Evolutionary conservation across 2,888 invertebrate species (phyloP), one percentile per base, ranked within the genome.

Genomic region (Himalopsyche kuldschensis): DNA sequence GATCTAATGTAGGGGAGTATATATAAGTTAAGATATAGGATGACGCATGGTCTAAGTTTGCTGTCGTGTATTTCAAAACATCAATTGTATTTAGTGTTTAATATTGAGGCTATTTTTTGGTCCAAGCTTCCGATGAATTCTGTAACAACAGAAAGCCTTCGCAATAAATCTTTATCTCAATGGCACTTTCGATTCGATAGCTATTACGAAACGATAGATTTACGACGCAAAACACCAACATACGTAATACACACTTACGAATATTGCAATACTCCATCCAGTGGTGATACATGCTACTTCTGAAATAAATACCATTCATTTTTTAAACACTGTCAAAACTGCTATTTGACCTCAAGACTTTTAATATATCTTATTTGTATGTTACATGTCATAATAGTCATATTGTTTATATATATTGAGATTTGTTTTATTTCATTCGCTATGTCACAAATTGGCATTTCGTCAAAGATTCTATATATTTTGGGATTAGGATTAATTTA

Each of bases 141-240:
- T 31, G 81, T 80, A 79, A 85, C 85, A 85, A 85, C 75, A 83
- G 75, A 81, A 84, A 82, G 79, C 81, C 81, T 46, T 80, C 69
- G 82, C 75, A 79, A 85, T 85, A 85, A 85, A 85, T 85, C 85
- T 84, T 78, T 85, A 84, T 85, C 82, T 79, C 80, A 78, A 82
- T 85, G 85, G 85, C 85, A 84, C 84, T 84, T 84, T 84, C 84
- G 79, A 85, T 85, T 85, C 84, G 85, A 85, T 85, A 81, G 85
- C 85, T 80, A 85, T 85, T 85, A 85, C 82, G 17, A 78, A 81
- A 48, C 81, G 82, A 82, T 85, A 84, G 85, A 85, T 85, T 85
- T 85, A 85, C 82, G 85, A 82, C 78, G 80, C 55, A 79, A 82
- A 80, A 82, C 79, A 82, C 81, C 78, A 75, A 46, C 47, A 35